Evolutionary conservation across 1,140 invertebrate species (phyloP).

Genomic region (Colletes latitarsis): DNA sequence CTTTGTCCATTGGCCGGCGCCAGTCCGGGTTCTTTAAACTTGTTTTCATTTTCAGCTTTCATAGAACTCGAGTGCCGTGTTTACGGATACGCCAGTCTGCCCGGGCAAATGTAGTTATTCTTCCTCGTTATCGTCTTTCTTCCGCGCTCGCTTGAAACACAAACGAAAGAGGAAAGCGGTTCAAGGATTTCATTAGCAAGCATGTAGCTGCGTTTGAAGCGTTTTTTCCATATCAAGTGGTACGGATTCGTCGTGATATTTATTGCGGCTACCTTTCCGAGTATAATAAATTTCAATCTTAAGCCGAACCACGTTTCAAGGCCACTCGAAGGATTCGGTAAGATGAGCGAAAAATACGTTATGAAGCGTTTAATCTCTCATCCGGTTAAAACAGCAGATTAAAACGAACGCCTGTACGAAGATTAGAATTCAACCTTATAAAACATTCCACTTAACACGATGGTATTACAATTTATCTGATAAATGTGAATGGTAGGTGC

Average conservation of each 20-base stretch:
- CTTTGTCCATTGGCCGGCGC: slow-evolving; percentile 34
- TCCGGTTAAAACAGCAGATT: too few species aligned
- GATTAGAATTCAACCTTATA: too few species aligned
- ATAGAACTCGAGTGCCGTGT: slow-evolving; percentile 42
- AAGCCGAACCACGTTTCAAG: too few species aligned
- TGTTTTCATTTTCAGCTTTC: slow-evolving; percentile 54
- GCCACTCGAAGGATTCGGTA: too few species aligned
- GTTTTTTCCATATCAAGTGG: slow-evolving; percentile 29
- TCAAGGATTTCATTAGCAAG: slow-evolving; percentile 56
- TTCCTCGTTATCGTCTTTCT: slow-evolving; percentile 55
- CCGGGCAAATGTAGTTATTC: slow-evolving; percentile 41
- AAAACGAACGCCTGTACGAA: too few species aligned
- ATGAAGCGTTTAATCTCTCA: too few species aligned
- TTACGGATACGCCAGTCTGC: slow-evolving; percentile 47
- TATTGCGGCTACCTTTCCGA: not conserved
- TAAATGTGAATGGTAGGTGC: too few species aligned
- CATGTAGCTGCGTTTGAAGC: slow-evolving; percentile 33
- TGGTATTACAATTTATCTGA: too few species aligned
- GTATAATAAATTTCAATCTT: not conserved
- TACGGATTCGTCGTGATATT: slow-evolving; percentile 28
- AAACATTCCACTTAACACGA: too few species aligned
- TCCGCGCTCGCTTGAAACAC: slow-evolving; percentile 18
- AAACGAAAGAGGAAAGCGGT: not conserved
- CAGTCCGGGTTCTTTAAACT: slow-evolving; percentile 44
- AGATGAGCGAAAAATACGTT: too few species aligned